These are phyloP conservation scores for Columba livia DNA, from an alignment of 2,113 vertebrate genomes.

Conservation along the genomic window DNA sequence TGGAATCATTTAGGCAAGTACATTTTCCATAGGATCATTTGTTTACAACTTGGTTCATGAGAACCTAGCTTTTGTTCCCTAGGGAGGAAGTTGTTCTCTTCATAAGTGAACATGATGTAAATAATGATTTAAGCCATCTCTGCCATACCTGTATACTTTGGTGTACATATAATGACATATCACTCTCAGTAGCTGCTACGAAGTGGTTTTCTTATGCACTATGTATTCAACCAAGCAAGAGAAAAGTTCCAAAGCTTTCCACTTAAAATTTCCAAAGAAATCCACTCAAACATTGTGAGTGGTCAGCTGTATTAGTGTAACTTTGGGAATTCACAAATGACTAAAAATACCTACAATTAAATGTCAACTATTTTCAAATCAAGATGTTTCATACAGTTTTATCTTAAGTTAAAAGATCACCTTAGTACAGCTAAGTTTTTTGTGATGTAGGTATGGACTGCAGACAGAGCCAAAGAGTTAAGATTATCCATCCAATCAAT, in stretches of 20 bases:
- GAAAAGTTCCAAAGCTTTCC: not conserved
- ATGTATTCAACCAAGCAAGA: not conserved
- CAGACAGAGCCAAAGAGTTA: not conserved
- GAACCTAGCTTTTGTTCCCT: not conserved
- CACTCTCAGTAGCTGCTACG: not conserved
- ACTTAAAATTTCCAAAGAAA: not conserved
- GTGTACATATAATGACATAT: not conserved
- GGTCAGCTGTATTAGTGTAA: not conserved
- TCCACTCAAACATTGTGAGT: not conserved
- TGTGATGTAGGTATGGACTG: not conserved
- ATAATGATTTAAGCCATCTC: not conserved
- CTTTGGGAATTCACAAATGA: not conserved
- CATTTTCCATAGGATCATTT: not conserved
- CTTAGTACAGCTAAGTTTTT: not conserved
- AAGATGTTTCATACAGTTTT: not conserved
- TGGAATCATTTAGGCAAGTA: not conserved
- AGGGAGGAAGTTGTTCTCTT: not conserved
- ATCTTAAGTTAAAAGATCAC: not conserved
- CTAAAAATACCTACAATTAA: not conserved
- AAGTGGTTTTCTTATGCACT: not conserved
- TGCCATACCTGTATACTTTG: not conserved
- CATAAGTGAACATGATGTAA: not conserved
- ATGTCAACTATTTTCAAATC: not conserved
- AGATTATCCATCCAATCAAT: fast-evolving
- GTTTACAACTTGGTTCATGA: not conserved